A percentile compares a stretch with the other conserved stretches of the same genome.
These are phyloP conservation scores for Saturnia japonica DNA, from an alignment of 2,888 invertebrate genomes.

Conservation along the genomic window DNA sequence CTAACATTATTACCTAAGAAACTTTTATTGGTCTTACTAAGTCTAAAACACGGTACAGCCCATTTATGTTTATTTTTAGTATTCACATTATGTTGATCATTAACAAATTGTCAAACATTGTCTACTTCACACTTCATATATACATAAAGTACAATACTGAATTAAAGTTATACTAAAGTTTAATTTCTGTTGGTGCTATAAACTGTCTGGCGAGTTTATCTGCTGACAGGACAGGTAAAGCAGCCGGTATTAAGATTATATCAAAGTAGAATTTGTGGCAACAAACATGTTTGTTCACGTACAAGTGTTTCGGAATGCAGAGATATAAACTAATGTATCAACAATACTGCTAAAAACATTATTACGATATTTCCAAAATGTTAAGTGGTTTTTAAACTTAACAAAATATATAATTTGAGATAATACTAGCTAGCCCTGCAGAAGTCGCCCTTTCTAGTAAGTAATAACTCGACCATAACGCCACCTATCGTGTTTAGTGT, in stretches of 20 bases:
- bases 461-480: no score
- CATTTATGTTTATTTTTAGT: no score
- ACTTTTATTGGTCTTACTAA: no score
- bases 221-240: constrained; percentile 68
- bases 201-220: constrained; percentile 71
- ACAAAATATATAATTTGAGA: background rate
- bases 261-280: constrained; percentile 69
- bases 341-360: constrained; percentile 22
- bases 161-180: constrained; percentile 47
- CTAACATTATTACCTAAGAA: no score
- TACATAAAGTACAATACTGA: background rate
- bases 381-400: background rate
- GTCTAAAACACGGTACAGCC: no score
- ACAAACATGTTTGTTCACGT: constrained; percentile 70
- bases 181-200: constrained; percentile 54
- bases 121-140: background rate
- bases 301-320: constrained; percentile 37
- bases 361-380: no score
- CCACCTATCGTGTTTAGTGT: no score
- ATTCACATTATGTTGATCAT: no score
- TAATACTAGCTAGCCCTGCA: no score
- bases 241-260: constrained; percentile 70
- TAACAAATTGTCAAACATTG: no score
- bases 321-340: constrained; percentile 34
- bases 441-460: no score